Base-by-base conservation (phyloP, 2,888 invertebrate genomes). In the Tetramorium bicarinatum region DNA sequence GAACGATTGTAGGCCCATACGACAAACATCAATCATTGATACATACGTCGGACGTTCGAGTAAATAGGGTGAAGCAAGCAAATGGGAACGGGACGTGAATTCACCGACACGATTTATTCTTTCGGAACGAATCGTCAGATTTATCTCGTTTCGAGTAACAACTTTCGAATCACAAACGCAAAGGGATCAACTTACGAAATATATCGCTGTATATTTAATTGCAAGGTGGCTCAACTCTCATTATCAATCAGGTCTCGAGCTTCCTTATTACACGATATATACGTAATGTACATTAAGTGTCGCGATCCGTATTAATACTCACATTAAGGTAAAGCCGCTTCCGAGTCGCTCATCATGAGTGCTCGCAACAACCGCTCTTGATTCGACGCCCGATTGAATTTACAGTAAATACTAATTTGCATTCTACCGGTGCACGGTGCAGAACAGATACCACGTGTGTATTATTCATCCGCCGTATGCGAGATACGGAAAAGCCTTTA, bases 1-100 rank as follows among this genome's bases (percentile, higher is more conserved):
- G 79, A 79, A 79, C 74, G 79, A 79, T 79, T 79, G 72, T 71
- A 71, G 44, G 29, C 44, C 15, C 56, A 21, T 71, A 79, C 74
- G 38, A 80, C 38, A 59, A 72, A 80, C 74, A 72, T 80, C 59
- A 47, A 80, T 80, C 79, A 79, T 79, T 74, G 29, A 80, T 74
- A 59, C 47, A 72, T 79, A 56, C 34, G n/a, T 13, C 21, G 72
- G 44, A 38, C 38, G 38, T 29, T 77, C 56, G 47, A 74, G 41
- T 62, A 76, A 64, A 64, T 29, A 52, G 41, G 25, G 15, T 21
- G 61, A 62, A 41, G 62, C 79, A 64, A 52, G 79, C 81, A 64
- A 29, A 41, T 52, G 44, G 52, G 18, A 21, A 52, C 62, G 49
- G 11, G 18, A 11, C 25, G 25, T 41, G 34, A 59, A 47, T 79